Conservation (phyloP, 2,888 invertebrate species). For the Tromatobia lineatoria region DNA sequence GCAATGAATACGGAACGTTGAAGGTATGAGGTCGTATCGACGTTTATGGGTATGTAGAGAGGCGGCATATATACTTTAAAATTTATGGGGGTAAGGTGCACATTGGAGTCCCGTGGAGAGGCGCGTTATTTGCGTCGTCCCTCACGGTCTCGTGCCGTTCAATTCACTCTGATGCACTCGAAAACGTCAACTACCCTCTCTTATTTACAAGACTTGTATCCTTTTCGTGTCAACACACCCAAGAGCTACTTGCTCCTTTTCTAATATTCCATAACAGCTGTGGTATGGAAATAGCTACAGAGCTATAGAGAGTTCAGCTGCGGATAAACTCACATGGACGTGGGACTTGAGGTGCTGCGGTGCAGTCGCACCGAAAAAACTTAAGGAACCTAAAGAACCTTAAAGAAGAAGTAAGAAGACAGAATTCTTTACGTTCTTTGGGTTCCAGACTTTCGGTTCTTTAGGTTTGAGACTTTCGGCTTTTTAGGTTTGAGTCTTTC, state of each 20-base stretch:
- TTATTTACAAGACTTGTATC: not conserved
- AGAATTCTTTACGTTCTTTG: too few species aligned
- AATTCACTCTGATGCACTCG: slow-evolving; percentile 4
- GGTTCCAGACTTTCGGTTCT: too few species aligned
- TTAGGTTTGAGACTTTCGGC: too few species aligned
- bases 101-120: slow-evolving; percentile 8
- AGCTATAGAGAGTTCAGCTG: slow-evolving; percentile 4
- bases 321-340: too few species aligned
- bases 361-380: too few species aligned
- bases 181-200: slow-evolving; percentile 8
- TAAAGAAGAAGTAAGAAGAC: too few species aligned
- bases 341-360: too few species aligned
- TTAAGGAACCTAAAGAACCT: too few species aligned
- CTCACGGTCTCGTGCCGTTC: slow-evolving; percentile 5
- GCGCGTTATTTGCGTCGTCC: not conserved
- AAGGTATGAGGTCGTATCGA: not conserved
- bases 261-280: slow-evolving; percentile 10
- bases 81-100: slow-evolving; percentile 6
- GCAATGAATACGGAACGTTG: not conserved
- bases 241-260: not conserved
- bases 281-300: slow-evolving; percentile 12
- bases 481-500: too few species aligned
- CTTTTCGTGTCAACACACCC: not conserved
- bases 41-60: not conserved
- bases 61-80: not conserved